These are phyloP conservation scores for Heterodera schachtii DNA, from an alignment of 1,140 invertebrate species.

Conservation along the genomic window DNA sequence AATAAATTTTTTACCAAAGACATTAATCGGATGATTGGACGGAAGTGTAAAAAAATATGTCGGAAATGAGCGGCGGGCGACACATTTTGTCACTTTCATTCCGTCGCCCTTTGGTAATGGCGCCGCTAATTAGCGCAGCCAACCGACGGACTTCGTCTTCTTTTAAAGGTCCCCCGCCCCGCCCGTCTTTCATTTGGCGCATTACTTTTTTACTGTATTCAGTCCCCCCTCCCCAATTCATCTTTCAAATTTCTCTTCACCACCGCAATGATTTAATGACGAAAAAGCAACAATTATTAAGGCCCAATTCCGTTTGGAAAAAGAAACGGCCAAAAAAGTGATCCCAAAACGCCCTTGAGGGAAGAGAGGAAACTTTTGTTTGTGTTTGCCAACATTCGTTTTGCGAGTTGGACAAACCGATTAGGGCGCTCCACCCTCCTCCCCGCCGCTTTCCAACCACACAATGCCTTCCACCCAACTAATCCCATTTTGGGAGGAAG, in stretches of 20 bases:
- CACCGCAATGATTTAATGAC: background rate
- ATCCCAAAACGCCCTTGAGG: background rate
- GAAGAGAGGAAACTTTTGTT: background rate
- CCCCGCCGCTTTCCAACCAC: background rate
- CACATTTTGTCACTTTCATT: background rate
- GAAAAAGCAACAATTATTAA: background rate
- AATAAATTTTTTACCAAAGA: background rate
- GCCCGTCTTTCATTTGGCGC: too few species aligned
- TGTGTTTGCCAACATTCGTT: background rate
- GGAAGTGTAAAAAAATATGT: background rate
- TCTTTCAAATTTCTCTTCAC: background rate
- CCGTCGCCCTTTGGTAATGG: background rate
- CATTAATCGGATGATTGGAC: background rate
- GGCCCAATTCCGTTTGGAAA: background rate
- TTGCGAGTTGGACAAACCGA: background rate
- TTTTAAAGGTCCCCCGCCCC: background rate
- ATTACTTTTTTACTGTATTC: background rate
- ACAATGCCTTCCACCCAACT: background rate
- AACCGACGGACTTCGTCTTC: background rate
- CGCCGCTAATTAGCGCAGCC: background rate
- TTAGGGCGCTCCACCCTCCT: background rate
- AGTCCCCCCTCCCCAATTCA: background rate
- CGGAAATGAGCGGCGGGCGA: background rate
- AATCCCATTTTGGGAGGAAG: background rate
- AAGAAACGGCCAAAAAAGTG: background rate